Percentiles rank a stretch among this genome's conserved stretches.
Conservation (phyloP, 64 coral and sea anemone species). For the Montipora sp. region DNA sequence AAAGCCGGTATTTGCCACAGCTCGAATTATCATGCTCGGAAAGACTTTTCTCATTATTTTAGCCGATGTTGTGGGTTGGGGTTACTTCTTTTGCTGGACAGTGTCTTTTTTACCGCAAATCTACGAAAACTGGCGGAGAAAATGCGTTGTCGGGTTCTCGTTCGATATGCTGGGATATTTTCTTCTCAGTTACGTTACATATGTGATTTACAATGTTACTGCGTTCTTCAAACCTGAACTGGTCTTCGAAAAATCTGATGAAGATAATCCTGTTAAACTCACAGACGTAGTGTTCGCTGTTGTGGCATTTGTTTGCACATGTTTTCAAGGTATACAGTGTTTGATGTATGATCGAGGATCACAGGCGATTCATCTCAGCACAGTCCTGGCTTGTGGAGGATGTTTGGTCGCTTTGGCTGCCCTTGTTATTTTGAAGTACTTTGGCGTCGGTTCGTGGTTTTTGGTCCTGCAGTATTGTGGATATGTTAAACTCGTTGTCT, state of each 20-base stretch:
- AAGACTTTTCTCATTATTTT: slow-evolving; percentile 40
- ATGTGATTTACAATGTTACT: slow-evolving; percentile 77
- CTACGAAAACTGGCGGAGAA: slow-evolving; percentile 90
- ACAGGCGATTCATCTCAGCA: slow-evolving; percentile 67
- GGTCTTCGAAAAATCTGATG: slow-evolving; percentile 53
- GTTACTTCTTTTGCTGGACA: slow-evolving; percentile 88
- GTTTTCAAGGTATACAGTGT: slow-evolving; percentile 68
- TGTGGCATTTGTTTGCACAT: slow-evolving; percentile 68
- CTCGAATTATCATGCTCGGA: slow-evolving; percentile 38
- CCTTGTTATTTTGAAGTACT: slow-evolving; percentile 30
- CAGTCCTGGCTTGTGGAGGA: slow-evolving; percentile 27
- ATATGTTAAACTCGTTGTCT: slow-evolving; percentile 85
- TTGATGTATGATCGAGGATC: slow-evolving; percentile 77
- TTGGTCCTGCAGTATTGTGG: slow-evolving; percentile 80
- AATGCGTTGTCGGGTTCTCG: slow-evolving; percentile 81
- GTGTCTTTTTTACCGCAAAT: slow-evolving; percentile 87
- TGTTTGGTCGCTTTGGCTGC: slow-evolving; percentile 44
- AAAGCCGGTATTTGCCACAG: no score
- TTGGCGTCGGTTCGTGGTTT: slow-evolving; percentile 54
- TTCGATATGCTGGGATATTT: slow-evolving; percentile 91
- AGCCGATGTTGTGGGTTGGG: slow-evolving; percentile 82
- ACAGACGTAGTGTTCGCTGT: slow-evolving; percentile 82
- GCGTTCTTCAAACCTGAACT: slow-evolving; percentile 69
- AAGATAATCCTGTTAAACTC: slow-evolving; percentile 79
- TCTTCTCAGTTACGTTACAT: slow-evolving; percentile 77